Evolutionary conservation across 2,888 invertebrate genomes (phyloP).

Genomic region (Yponomeuta evonymella): DNA sequence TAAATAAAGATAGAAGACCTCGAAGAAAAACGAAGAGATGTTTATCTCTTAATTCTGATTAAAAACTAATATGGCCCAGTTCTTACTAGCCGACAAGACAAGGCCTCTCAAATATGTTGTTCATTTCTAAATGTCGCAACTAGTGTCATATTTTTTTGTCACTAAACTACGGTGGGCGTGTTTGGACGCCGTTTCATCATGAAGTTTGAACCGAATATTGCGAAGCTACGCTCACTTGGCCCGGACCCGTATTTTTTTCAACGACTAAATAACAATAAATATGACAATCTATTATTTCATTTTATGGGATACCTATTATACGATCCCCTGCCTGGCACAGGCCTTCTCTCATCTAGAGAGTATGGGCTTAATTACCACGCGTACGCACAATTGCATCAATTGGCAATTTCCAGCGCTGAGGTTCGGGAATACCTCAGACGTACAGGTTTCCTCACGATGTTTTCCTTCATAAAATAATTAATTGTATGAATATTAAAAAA

Average conservation of each 20-base stretch:
- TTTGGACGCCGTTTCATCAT: conserved; percentile 10
- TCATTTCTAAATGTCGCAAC: conserved; percentile 8
- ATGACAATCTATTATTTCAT: not conserved
- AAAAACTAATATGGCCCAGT: conserved; percentile 6
- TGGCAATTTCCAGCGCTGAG: no score
- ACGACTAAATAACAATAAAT: not conserved
- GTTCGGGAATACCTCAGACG: no score
- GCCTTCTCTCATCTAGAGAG: no score
- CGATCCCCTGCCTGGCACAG: no score
- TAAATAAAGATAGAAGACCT: conserved; percentile 4
- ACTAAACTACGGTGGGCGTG: conserved; percentile 15
- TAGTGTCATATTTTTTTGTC: conserved; percentile 16
- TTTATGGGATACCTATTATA: not conserved
- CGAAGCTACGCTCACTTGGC: not conserved
- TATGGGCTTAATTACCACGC: no score
- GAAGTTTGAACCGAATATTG: not conserved
- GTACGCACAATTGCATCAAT: no score
- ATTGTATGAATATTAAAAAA: no score
- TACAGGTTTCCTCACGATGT: no score
- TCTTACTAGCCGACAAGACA: conserved; percentile 14
- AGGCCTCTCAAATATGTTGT: conserved; percentile 12
- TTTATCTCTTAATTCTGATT: conserved; percentile 12
- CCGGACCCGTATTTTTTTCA: not conserved
- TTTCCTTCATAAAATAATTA: no score
- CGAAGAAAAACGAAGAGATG: conserved; percentile 9